Percentiles rank a stretch among this genome's conserved stretches.
Evolutionary conservation across 2,888 invertebrate species (phyloP).

Genomic region (Acanthosepion pharaonis): DNA sequence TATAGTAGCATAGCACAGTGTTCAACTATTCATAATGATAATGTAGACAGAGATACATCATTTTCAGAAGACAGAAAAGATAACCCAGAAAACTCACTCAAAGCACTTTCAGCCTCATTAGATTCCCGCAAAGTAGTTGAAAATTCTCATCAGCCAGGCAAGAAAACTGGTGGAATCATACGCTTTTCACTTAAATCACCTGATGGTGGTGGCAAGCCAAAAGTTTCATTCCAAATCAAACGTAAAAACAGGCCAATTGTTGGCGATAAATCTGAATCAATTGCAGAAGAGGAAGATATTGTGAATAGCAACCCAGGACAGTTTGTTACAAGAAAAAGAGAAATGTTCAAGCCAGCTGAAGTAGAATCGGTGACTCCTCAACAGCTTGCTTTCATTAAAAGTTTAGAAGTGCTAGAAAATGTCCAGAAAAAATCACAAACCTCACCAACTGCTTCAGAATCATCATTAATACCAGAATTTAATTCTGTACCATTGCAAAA

Average conservation of each 20-base stretch:
- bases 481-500: not conserved
- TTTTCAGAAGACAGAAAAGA: slow-evolving; percentile 36
- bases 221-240: slow-evolving; percentile 48
- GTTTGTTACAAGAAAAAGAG: slow-evolving; percentile 42
- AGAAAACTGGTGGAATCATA: slow-evolving; percentile 23
- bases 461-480: not conserved
- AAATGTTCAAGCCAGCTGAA: slow-evolving; percentile 47
- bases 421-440: slow-evolving; percentile 46
- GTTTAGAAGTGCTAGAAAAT: slow-evolving; percentile 40
- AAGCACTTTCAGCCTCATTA: not conserved
- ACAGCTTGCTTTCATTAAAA: slow-evolving; percentile 41
- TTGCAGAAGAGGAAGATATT: not conserved
- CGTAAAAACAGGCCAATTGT: slow-evolving; percentile 46
- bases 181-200: slow-evolving; percentile 47
- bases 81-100: not conserved
- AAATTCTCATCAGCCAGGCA: slow-evolving; percentile 33
- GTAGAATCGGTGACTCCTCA: not conserved
- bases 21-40: slow-evolving; percentile 35
- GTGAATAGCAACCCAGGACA: slow-evolving; percentile 37
- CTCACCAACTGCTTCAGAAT: slow-evolving; percentile 23
- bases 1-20: slow-evolving; percentile 1
- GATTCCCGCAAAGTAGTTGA: slow-evolving; percentile 39
- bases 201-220: slow-evolving; percentile 44
- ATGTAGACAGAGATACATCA: not conserved
- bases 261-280: slow-evolving; percentile 41